Evolutionary conservation across 2,113 vertebrate species (phyloP).

Genomic region (Cyanoramphus novaezelandiae): DNA sequence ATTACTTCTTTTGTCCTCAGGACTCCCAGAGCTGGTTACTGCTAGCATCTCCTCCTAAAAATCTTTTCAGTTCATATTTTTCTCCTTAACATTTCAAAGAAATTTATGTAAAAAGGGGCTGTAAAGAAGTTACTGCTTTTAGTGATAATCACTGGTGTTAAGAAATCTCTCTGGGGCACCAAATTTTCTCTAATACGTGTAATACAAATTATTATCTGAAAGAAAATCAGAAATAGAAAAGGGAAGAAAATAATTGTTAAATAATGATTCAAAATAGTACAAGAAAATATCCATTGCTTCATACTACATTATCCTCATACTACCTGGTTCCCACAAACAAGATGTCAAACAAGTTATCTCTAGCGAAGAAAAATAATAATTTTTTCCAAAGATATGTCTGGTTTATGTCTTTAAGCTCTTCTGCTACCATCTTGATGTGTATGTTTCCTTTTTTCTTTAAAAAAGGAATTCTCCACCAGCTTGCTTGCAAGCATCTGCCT

Average conservation of each 20-base stretch:
- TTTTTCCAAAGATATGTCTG: background rate
- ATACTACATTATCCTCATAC: background rate
- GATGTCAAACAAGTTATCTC: background rate
- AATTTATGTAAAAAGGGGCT: background rate
- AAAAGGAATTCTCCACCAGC: background rate
- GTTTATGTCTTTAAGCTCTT: background rate
- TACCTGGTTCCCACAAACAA: background rate
- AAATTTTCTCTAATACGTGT: background rate
- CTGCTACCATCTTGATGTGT: background rate
- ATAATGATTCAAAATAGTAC: background rate
- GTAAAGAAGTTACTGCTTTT: background rate
- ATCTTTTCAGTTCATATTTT: background rate
- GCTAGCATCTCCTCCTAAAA: background rate
- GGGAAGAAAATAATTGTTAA: background rate
- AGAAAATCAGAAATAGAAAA: constrained; percentile 27
- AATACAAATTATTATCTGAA: constrained; percentile 14
- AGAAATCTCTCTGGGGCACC: constrained; percentile 3
- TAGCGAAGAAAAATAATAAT: background rate
- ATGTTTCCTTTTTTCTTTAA: background rate
- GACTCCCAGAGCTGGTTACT: background rate
- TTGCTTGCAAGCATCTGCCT: background rate
- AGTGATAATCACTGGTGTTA: background rate
- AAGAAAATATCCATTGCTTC: background rate
- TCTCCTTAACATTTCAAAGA: background rate
- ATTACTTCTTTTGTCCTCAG: background rate